Percentiles rank a stretch among this genome's conserved stretches.
These are phyloP conservation scores for Papilio machaon DNA, from an alignment of 1,140 invertebrate genomes.

Conservation along the genomic window DNA sequence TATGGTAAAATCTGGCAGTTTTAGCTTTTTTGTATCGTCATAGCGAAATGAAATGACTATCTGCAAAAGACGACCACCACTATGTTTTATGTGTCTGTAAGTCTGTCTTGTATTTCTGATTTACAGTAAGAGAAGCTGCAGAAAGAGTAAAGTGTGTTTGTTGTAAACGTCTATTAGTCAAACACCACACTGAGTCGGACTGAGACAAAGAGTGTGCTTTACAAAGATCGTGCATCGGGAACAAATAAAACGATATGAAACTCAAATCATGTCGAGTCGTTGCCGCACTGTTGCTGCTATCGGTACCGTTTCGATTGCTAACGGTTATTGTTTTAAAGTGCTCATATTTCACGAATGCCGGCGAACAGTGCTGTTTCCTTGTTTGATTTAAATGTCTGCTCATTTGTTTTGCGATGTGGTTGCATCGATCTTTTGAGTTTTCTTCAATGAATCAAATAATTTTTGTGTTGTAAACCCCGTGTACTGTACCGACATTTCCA, in stretches of 20 bases:
- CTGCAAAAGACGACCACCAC: not conserved
- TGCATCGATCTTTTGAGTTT: not conserved
- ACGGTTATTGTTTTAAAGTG: constrained; percentile 48
- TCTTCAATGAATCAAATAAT: not conserved
- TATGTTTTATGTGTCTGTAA: too few species aligned
- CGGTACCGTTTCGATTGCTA: constrained; percentile 37
- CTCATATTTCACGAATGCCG: constrained; percentile 44
- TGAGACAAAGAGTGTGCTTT: constrained; percentile 21
- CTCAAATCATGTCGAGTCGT: constrained; percentile 23
- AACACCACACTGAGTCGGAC: not conserved
- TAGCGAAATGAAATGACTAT: not conserved
- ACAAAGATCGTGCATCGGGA: constrained; percentile 21
- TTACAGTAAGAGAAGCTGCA: constrained; percentile 1
- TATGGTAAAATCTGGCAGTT: too few species aligned
- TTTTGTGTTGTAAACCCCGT: constrained; percentile 6
- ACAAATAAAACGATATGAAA: constrained; percentile 42
- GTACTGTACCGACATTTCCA: not conserved
- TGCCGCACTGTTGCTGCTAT: constrained; percentile 22
- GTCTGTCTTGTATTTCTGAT: not conserved
- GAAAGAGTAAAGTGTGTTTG: constrained; percentile 30
- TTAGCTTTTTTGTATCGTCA: too few species aligned
- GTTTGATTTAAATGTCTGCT: constrained; percentile 17
- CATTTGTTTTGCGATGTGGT: constrained; percentile 16
- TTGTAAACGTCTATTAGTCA: constrained; percentile 32
- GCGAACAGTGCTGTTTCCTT: constrained; percentile 33